These are phyloP conservation scores for Catajapyx aquilonaris DNA, from an alignment of 1,140 invertebrate species.

Conservation along the genomic window DNA sequence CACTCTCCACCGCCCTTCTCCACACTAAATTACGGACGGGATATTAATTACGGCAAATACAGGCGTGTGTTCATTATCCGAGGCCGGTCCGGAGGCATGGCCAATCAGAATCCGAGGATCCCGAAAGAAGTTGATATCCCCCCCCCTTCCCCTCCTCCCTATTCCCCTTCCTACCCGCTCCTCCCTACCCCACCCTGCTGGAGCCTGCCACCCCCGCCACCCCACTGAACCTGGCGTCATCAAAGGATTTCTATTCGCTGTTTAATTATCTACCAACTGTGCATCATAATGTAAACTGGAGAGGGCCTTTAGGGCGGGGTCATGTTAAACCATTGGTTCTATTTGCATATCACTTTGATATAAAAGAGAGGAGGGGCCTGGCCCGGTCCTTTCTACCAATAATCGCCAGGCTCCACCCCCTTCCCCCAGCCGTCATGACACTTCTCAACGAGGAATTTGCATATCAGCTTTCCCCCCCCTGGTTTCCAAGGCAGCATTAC, in stretches of 20 bases:
- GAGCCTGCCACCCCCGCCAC: too few species aligned
- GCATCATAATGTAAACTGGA: slow-evolving; percentile 1
- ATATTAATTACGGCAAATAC: slow-evolving; percentile 2
- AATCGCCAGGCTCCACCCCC: neutral
- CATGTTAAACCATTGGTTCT: slow-evolving; percentile 1
- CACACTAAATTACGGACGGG: neutral
- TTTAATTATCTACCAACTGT: slow-evolving; percentile 1
- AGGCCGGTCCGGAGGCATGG: neutral
- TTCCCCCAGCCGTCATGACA: neutral
- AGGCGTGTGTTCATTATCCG: neutral
- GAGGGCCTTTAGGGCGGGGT: neutral
- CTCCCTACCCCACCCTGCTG: too few species aligned
- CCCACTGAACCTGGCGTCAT: too few species aligned
- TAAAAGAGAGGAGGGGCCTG: neutral
- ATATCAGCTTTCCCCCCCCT: too few species aligned
- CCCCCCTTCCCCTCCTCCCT: too few species aligned
- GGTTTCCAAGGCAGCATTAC: too few species aligned
- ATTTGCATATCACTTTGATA: slow-evolving; percentile 1
- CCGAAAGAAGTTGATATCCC: slow-evolving; percentile 1
- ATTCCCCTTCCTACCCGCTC: too few species aligned
- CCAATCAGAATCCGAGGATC: neutral
- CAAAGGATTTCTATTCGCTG: neutral
- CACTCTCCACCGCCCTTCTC: neutral
- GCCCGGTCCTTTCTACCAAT: neutral
- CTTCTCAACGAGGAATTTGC: slow-evolving; percentile 1